Conservation (phyloP, 2,888 invertebrate genomes). For the Diabrotica balteata region DNA sequence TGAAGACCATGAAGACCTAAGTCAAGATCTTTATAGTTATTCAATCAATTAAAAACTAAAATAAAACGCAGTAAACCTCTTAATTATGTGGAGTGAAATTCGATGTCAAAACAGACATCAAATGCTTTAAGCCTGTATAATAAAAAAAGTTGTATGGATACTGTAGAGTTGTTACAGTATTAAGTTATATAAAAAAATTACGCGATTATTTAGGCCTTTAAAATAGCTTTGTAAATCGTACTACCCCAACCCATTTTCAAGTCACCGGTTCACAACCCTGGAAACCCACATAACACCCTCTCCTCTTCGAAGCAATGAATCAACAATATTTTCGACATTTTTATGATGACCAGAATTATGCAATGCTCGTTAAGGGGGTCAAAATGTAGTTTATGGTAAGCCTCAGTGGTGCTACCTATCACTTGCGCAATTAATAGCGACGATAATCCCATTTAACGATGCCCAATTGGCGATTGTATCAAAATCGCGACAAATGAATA, state of each 20-base stretch:
- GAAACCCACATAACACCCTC: conserved; percentile 30
- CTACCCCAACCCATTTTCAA: conserved; percentile 31
- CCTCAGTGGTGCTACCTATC: conserved; percentile 56
- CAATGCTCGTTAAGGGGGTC: conserved; percentile 51
- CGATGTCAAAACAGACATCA: too few species aligned
- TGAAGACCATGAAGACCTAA: too few species aligned
- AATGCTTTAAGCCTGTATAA: too few species aligned
- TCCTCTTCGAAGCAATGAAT: conserved; percentile 55
- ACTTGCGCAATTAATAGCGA: conserved; percentile 57
- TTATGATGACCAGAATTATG: conserved; percentile 53
- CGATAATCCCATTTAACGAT: conserved; percentile 59
- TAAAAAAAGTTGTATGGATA: too few species aligned
- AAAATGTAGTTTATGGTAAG: conserved; percentile 53
- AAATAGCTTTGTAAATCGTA: conserved; percentile 17
- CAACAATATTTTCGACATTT: conserved; percentile 55
- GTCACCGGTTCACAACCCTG: conserved; percentile 21
- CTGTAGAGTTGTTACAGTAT: too few species aligned
- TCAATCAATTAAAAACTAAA: too few species aligned
- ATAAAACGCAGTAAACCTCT: too few species aligned
- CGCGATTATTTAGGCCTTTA: too few species aligned
- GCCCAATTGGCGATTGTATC: conserved; percentile 53
- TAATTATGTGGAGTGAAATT: too few species aligned
- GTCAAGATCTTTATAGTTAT: too few species aligned
- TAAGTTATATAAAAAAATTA: too few species aligned
- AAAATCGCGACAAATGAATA: conserved; percentile 49